These are phyloP conservation scores for Euthynnus affinis DNA, from an alignment of 2,797 vertebrate genomes.

Conservation along the genomic window DNA sequence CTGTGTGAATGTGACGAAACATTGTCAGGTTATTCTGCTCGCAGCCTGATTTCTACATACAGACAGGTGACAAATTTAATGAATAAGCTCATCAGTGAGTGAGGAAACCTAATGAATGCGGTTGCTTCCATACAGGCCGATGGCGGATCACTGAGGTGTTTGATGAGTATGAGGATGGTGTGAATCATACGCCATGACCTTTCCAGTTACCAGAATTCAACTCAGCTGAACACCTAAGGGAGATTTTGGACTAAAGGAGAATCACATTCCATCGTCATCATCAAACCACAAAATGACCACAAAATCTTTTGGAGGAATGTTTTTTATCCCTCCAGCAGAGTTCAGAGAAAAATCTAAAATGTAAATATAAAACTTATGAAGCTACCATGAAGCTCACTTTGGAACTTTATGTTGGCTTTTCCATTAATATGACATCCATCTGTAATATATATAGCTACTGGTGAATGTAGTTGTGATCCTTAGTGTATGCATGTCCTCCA, in stretches of 20 bases:
- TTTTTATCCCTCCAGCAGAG: constrained; percentile 2
- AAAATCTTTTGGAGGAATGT: constrained; percentile 10
- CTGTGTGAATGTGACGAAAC: constrained; percentile 38
- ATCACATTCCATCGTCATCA: neutral
- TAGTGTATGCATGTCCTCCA: no score
- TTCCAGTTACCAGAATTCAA: neutral
- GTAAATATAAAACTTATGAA: neutral
- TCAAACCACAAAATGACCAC: neutral
- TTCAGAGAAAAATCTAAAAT: constrained; percentile 9
- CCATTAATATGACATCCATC: neutral
- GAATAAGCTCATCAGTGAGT: neutral
- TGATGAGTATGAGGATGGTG: neutral
- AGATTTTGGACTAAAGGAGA: neutral
- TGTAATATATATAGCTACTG: neutral
- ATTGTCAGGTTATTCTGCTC: constrained; percentile 7
- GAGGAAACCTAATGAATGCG: neutral
- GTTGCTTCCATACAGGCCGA: neutral
- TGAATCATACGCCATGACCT: constrained; percentile 12
- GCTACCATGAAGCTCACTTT: neutral
- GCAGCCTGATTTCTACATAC: constrained; percentile 24
- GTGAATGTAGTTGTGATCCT: neutral
- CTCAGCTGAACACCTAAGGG: neutral
- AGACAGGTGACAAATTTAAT: constrained; percentile 2
- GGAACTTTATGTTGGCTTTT: neutral
- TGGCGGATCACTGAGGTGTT: neutral